Base-by-base conservation (phyloP, 2,797 vertebrate species). In the Karalla daura region DNA sequence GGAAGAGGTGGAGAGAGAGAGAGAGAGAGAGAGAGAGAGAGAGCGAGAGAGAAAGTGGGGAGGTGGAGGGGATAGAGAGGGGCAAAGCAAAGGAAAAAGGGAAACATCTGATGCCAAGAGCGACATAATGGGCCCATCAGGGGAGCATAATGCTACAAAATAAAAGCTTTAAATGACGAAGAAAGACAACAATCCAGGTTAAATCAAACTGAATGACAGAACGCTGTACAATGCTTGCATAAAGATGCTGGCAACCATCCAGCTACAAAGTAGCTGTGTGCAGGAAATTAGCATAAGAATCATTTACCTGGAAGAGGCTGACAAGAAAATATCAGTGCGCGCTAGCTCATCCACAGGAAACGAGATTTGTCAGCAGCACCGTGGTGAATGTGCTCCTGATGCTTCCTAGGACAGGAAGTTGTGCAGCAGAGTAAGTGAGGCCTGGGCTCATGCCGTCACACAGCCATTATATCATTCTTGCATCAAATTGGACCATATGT, bases 91-190 rank as follows among this genome's bases (percentile, higher is more conserved):
- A 86, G 87, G 63, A 78, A 78, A 91, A 90, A 56, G 74, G 80
- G 88, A 79, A 89, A 81, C 73, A 93, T 92, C 78, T 85, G 91
- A 94, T 91, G 79, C 73, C 72, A 87, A 84, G 72, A 86, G 72
- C 60, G 80, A 78, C 58, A 84, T 53, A 70, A 76, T 58, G 52
- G 70, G 61, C 66, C 45, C 74, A 53, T 51, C 45, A 81, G 56
- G 25, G 49, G 30, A 70, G 11, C 24, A 71, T 35, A 23, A 30
- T 68, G 46, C 35, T 56, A 61, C 46, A 53, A 52, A 78, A 71
- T 65, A 63, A 68, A 78, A 63, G 11, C 24, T 14, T n/a, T 41
- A 14, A 35, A 40, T 52, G 40, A 70, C 52, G 63, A 49, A n/a
- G 27, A 32, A 50, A 64, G 5, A 58, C 5, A 15, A 50, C 28